Percentiles rank a stretch among this genome's conserved stretches.
Evolutionary conservation across 1,140 invertebrate genomes (phyloP).

Genomic region (Scaptomyza hsui): DNA sequence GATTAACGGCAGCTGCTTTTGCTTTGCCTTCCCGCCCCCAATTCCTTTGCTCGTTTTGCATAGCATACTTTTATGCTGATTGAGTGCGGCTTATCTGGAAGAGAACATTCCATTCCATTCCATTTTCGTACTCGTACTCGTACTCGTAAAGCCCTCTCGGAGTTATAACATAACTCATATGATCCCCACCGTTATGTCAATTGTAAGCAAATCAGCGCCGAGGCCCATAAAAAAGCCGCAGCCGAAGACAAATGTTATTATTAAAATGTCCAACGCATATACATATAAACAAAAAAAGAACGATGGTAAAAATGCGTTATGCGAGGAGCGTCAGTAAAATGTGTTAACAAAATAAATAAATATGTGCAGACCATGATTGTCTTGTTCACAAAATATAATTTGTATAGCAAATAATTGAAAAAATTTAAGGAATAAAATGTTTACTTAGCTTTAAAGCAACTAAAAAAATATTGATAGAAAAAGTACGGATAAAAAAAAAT

Average conservation of each 20-base stretch:
- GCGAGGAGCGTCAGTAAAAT: constrained; percentile 43
- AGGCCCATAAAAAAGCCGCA: constrained; percentile 57
- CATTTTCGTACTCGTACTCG: constrained; percentile 11
- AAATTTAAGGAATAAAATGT: no score
- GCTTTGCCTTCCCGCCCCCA: neutral
- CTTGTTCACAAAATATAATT: no score
- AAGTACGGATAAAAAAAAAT: no score
- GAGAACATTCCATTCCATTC: constrained; percentile 20
- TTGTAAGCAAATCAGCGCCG: constrained; percentile 79
- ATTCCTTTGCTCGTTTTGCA: constrained; percentile 14
- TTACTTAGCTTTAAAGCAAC: no score
- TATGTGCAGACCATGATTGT: neutral
- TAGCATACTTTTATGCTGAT: constrained; percentile 79
- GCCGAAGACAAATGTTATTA: constrained; percentile 77
- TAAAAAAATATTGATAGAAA: no score
- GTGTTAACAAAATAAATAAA: neutral
- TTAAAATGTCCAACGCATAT: constrained; percentile 67
- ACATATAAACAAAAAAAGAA: constrained; percentile 34
- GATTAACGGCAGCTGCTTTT: constrained; percentile 68
- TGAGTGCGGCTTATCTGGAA: constrained; percentile 75
- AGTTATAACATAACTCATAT: constrained; percentile 72
- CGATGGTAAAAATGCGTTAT: constrained; percentile 32
- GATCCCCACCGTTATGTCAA: constrained; percentile 70
- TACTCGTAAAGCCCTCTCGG: constrained; percentile 38
- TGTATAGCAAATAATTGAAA: no score